Evolutionary conservation across 2,888 invertebrate species (phyloP).

Genomic region (Apocheima hispidaria): DNA sequence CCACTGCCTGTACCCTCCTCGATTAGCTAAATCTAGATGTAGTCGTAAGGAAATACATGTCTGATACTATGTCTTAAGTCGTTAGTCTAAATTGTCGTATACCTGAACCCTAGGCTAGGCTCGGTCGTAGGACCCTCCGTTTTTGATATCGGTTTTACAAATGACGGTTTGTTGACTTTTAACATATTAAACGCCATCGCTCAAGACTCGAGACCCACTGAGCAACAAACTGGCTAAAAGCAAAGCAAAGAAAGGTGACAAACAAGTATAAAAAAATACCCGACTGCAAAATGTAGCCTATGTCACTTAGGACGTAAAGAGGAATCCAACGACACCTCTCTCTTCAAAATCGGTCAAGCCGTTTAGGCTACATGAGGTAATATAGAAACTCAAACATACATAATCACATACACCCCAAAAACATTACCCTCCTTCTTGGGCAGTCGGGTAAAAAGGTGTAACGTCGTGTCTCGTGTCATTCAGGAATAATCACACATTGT

Average conservation of each 20-base stretch:
- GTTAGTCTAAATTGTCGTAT: constrained; percentile 59
- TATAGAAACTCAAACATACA: no score
- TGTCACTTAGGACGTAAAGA: no score
- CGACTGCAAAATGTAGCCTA: no score
- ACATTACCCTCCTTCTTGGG: not conserved
- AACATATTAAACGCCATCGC: not conserved
- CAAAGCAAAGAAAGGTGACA: not conserved
- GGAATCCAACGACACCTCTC: no score
- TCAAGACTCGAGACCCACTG: not conserved
- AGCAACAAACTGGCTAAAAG: not conserved
- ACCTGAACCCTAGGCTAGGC: constrained; percentile 71
- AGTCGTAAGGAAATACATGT: constrained; percentile 84
- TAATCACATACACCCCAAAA: no score
- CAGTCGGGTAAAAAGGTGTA: not conserved
- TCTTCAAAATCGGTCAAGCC: no score
- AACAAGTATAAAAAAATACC: no score
- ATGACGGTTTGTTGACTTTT: constrained; percentile 18
- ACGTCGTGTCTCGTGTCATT: no score
- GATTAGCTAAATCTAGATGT: constrained; percentile 43
- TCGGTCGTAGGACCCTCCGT: constrained; percentile 51
- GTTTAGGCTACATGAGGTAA: no score
- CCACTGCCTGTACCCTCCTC: constrained; percentile 26
- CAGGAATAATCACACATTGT: no score
- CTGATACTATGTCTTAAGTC: constrained; percentile 86
- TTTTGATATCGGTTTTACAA: constrained; percentile 31